phyloP scores from a whole-genome alignment of 2,797 vertebrate species.

The Cercopithecus petaurista region DNA sequence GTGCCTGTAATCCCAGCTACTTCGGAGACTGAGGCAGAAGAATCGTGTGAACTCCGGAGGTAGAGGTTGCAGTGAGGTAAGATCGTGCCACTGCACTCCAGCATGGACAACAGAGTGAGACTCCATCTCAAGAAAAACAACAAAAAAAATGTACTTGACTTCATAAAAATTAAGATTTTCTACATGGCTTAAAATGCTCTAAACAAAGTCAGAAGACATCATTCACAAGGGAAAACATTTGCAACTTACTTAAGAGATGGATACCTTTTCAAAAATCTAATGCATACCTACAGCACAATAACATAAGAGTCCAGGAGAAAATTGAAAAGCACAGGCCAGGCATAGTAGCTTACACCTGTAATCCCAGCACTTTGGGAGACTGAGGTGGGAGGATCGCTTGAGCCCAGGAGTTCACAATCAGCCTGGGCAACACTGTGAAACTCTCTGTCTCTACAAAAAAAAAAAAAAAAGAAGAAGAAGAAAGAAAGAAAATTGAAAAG shows the following conservation, averaged over 20 bases:
- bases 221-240: neutral
- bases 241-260: neutral
- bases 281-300: neutral
- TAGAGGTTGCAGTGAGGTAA: no score
- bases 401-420: neutral
- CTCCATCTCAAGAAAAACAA: no score
- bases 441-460: neutral
- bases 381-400: neutral
- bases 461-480: neutral
- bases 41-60: no score
- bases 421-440: neutral
- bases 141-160: neutral
- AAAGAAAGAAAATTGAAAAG: neutral
- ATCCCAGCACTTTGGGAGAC: neutral
- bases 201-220: neutral
- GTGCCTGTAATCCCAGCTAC: no score
- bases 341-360: neutral
- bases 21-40: no score
- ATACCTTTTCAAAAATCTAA: neutral
- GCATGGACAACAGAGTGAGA: no score
- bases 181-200: neutral
- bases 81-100: no score
- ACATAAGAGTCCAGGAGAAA: neutral
- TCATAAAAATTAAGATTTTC: conserved; percentile 29
- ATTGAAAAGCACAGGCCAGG: neutral